Conservation (phyloP, 2,797 vertebrate species). For the Octomys mimax region DNA sequence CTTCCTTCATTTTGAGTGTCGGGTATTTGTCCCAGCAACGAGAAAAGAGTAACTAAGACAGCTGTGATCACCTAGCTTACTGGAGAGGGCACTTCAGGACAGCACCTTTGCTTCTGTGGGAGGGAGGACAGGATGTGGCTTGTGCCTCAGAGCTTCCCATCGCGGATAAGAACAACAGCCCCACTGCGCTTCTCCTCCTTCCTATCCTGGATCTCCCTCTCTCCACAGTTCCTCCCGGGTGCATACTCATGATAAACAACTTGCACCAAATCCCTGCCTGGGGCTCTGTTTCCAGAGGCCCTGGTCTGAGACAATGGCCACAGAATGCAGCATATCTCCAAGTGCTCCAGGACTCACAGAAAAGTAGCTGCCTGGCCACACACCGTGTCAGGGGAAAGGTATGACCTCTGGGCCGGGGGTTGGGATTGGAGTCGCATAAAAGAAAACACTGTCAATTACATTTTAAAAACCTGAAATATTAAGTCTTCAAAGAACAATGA, state of each 20-base stretch:
- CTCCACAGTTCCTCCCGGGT: background rate
- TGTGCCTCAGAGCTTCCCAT: background rate
- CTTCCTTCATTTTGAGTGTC: too few relatives aligned
- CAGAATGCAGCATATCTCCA: background rate
- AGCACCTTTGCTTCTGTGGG: background rate
- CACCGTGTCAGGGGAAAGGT: background rate
- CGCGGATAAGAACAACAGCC: background rate
- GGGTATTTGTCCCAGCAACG: too few relatives aligned
- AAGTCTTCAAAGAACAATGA: background rate
- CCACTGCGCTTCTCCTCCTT: background rate
- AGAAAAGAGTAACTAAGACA: too few relatives aligned
- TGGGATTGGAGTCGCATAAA: background rate
- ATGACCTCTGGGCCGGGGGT: background rate
- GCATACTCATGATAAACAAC: background rate
- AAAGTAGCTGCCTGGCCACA: background rate
- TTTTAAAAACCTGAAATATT: slow-evolving; percentile 18
- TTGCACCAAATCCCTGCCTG: background rate
- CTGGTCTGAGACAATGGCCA: background rate
- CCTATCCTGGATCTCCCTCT: background rate
- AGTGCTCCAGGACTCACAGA: background rate
- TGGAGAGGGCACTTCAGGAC: background rate
- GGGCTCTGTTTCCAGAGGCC: background rate
- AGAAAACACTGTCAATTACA: background rate
- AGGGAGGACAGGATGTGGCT: background rate
- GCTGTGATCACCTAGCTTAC: background rate